phyloP scores from a whole-genome alignment of 2,113 vertebrate species.

The Eleginops maclovinus region DNA sequence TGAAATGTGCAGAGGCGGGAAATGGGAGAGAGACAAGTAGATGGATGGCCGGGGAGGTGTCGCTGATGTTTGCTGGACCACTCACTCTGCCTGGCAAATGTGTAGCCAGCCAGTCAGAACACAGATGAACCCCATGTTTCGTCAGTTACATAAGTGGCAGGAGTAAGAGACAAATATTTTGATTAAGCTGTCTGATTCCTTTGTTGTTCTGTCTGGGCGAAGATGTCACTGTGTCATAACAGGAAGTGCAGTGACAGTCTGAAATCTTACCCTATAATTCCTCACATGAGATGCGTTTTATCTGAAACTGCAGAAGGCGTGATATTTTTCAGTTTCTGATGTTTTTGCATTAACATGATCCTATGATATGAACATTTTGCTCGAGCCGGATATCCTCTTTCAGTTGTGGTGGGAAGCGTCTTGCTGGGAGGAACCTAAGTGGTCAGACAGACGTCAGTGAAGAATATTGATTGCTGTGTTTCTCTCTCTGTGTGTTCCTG shows the following conservation, averaged over 20 bases:
- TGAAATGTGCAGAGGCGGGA: conserved; percentile 65
- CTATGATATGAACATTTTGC: conserved; percentile 54
- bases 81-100: conserved; percentile 71
- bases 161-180: conserved; percentile 63
- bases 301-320: conserved; percentile 6
- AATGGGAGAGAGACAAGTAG: conserved; percentile 50
- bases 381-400: conserved; percentile 66
- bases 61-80: conserved; percentile 70
- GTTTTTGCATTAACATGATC: conserved; percentile 19
- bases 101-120: conserved; percentile 59
- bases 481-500: conserved; percentile 74
- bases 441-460: conserved; percentile 75
- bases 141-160: conserved; percentile 49
- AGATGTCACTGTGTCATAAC: conserved; percentile 38
- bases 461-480: conserved; percentile 73
- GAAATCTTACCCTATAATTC: conserved; percentile 43
- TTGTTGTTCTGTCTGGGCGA: conserved; percentile 39
- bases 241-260: conserved; percentile 21
- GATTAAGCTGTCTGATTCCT: conserved; percentile 57
- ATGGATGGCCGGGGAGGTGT: conserved; percentile 74
- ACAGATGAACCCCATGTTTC: conserved; percentile 68
- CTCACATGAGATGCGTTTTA: conserved; percentile 32
- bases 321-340: conserved; percentile 28
- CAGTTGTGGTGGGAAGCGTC: conserved; percentile 65
- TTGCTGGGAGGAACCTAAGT: conserved; percentile 74